Percentiles rank a stretch among this genome's conserved stretches.
Evolutionary conservation across 2,888 invertebrate genomes (phyloP).

Genomic region (Cerceris ruficornis): DNA sequence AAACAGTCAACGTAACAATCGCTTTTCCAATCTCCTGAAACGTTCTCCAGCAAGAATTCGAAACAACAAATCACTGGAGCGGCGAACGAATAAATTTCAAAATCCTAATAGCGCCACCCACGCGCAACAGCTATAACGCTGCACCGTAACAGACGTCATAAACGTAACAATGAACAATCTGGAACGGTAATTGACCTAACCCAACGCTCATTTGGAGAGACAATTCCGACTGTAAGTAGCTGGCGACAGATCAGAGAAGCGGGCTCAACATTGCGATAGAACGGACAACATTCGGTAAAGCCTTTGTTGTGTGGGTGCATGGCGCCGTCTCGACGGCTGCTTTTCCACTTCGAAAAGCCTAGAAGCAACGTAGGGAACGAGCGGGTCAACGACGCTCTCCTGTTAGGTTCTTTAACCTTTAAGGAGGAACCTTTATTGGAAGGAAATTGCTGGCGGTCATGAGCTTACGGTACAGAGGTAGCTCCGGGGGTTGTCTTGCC

Average conservation of each 20-base stretch:
- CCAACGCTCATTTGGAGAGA: conserved; percentile 34
- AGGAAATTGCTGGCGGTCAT: conserved; percentile 35
- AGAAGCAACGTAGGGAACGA: conserved; percentile 30
- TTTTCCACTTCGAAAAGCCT: conserved; percentile 52
- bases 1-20: too few species aligned
- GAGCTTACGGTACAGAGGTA: background rate
- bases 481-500: background rate
- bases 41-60: background rate
- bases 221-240: conserved; percentile 34
- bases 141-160: conserved; percentile 20
- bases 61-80: background rate
- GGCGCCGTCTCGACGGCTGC: conserved; percentile 62
- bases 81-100: too few species aligned
- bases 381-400: conserved; percentile 3
- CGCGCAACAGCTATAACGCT: background rate
- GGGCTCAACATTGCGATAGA: background rate
- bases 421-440: conserved; percentile 38
- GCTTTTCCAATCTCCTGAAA: too few species aligned
- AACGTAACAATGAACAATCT: conserved; percentile 33
- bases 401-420: conserved; percentile 49
- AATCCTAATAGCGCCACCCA: background rate
- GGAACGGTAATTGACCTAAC: conserved; percentile 40
- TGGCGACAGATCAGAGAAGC: conserved; percentile 35
- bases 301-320: conserved; percentile 4
- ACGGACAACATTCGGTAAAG: conserved; percentile 15